Percentiles rank a stretch among this genome's conserved stretches.
Evolutionary conservation across 2,113 vertebrate species (phyloP).

Genomic region (Tonatia bakeri): DNA sequence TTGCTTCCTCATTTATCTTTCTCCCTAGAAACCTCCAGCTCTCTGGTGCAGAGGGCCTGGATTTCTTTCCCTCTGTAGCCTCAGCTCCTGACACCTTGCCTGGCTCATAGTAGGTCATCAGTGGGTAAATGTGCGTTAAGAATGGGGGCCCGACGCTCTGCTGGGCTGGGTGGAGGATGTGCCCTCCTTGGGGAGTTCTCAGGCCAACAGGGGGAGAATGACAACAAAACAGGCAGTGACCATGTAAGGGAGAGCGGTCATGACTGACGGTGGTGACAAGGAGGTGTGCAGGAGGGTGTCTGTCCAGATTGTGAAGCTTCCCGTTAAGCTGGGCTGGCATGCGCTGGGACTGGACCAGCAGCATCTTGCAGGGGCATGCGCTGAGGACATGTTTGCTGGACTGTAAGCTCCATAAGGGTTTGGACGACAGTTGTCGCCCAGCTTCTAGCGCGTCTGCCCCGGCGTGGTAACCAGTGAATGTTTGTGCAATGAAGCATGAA

Average conservation of each 20-base stretch:
- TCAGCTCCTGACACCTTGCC: background rate
- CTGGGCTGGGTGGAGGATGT: background rate
- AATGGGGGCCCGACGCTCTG: accelerated
- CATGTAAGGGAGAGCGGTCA: accelerated
- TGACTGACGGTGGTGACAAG: background rate
- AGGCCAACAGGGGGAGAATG: background rate
- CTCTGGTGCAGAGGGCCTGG: background rate
- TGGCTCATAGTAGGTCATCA: background rate
- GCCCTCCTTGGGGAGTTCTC: background rate
- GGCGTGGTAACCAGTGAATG: background rate
- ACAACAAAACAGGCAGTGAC: background rate
- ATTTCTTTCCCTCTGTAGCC: background rate
- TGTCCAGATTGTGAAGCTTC: background rate
- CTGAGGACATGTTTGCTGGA: background rate
- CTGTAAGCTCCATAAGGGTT: background rate
- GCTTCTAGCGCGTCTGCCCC: background rate
- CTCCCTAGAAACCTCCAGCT: background rate
- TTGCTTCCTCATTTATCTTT: background rate
- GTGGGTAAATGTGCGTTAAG: background rate
- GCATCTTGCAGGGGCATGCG: background rate
- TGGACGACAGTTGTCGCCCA: background rate
- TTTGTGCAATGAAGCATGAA: background rate
- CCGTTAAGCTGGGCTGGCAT: accelerated
- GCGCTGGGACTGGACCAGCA: background rate
- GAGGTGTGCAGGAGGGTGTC: background rate